Evolutionary conservation across 2,113 vertebrate species (phyloP).

Genomic region (Bubalus kerabau): DNA sequence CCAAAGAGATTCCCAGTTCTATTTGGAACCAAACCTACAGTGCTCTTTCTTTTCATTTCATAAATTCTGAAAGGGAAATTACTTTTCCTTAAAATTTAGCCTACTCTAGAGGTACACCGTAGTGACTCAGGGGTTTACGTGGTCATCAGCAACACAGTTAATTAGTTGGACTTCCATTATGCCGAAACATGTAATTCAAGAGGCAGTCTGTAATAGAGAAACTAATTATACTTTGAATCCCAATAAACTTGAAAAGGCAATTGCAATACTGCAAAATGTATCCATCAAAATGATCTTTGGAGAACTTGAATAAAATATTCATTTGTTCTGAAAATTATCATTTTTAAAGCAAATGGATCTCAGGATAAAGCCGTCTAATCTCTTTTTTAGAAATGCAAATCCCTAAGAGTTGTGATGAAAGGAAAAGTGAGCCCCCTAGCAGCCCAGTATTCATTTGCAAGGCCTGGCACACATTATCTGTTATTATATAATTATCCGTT

Average conservation of each 20-base stretch:
- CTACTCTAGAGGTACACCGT: neutral
- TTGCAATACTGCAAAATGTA: neutral
- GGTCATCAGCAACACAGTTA: neutral
- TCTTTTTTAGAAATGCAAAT: constrained; percentile 49
- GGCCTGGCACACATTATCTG: constrained; percentile 29
- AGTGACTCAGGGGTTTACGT: neutral
- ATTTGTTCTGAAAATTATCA: constrained; percentile 64
- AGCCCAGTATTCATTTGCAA: constrained; percentile 33
- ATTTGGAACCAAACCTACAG: neutral
- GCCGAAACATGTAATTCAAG: constrained; percentile 15
- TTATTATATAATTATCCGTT: constrained; percentile 13
- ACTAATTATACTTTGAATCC: constrained; percentile 7
- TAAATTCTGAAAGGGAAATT: neutral
- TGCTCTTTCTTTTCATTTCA: neutral
- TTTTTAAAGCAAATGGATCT: constrained; percentile 57
- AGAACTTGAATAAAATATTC: constrained; percentile 48
- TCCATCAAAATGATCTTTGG: constrained; percentile 54
- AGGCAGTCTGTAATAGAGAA: neutral
- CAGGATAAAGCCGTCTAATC: neutral
- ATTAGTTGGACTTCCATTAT: neutral
- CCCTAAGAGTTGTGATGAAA: constrained; percentile 39
- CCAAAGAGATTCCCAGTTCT: neutral
- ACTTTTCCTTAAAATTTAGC: neutral
- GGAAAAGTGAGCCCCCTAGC: neutral
- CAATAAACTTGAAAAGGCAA: constrained; percentile 15